Evolutionary conservation across 35 echinoderm and acorn worm genomes (phyloP).

Genomic region (Nesometra sesokonis): DNA sequence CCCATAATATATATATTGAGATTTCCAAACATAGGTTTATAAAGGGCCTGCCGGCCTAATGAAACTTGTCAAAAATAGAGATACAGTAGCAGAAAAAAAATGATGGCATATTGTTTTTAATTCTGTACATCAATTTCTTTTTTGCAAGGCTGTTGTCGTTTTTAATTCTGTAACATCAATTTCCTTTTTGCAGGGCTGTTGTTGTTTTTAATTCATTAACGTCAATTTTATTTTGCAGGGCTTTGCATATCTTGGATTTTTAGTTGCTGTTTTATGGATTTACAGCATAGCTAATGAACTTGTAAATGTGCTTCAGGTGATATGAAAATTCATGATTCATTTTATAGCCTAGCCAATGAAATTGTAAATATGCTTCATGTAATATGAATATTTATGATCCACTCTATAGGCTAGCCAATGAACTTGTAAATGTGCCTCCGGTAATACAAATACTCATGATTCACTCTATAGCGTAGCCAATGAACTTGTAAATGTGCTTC

Average conservation of each 20-base stretch:
- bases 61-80: no score
- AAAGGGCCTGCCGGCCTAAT: no score
- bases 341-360: conserved; percentile 96
- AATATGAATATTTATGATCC: background rate
- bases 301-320: conserved; percentile 85
- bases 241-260: conserved; percentile 80
- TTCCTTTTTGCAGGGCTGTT: conserved; percentile 28
- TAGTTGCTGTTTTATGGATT: conserved; percentile 90
- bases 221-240: conserved; percentile 12
- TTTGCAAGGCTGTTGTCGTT: no score
- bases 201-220: no score
- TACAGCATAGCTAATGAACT: conserved; percentile 93
- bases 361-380: conserved; percentile 92
- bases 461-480: no score
- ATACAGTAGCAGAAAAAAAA: no score
- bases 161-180: no score
- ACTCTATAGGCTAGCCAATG: conserved; percentile 87
- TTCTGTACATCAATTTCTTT: no score
- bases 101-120: no score
- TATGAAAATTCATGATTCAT: background rate
- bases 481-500: conserved; percentile 90
- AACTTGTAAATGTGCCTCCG: conserved; percentile 85
- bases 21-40: no score
- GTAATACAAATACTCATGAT: no score
- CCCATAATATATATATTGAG: no score